Evolutionary conservation across 2,888 invertebrate species (phyloP).

Genomic region (Chymomyza fuscimana): DNA sequence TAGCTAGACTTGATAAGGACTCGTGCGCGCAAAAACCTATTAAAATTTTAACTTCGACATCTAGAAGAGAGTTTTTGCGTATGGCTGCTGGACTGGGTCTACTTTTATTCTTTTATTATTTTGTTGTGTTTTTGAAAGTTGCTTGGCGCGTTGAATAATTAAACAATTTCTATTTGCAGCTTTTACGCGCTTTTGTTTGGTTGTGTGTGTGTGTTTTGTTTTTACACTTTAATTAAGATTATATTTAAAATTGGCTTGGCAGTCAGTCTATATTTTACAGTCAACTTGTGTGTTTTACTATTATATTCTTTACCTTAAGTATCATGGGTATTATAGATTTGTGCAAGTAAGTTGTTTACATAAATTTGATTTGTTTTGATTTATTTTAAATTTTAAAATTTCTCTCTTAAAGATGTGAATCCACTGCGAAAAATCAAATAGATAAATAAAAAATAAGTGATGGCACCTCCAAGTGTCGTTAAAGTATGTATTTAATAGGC

Average conservation of each 20-base stretch:
- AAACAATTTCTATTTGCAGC: slow-evolving; percentile 38
- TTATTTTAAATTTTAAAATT: too few relatives aligned
- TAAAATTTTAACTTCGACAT: slow-evolving; percentile 59
- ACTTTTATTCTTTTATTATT: slow-evolving; percentile 13
- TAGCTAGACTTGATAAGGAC: background rate
- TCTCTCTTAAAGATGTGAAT: too few relatives aligned
- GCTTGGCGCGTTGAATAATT: slow-evolving; percentile 36
- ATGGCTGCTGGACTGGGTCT: slow-evolving; percentile 27
- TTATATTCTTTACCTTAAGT: background rate
- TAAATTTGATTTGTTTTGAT: too few relatives aligned
- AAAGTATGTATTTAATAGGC: too few relatives aligned
- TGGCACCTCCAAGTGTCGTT: too few relatives aligned
- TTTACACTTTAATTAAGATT: slow-evolving; percentile 50
- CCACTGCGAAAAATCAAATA: too few relatives aligned
- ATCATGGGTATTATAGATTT: too few relatives aligned
- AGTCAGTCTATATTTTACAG: background rate
- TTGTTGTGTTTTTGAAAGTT: slow-evolving; percentile 3
- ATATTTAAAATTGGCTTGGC: slow-evolving; percentile 30
- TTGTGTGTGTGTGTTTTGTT: slow-evolving; percentile 8
- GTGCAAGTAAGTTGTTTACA: too few relatives aligned
- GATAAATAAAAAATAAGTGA: too few relatives aligned
- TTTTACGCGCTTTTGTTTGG: slow-evolving; percentile 20
- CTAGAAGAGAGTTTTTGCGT: slow-evolving; percentile 32
- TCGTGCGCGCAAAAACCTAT: slow-evolving; percentile 42
- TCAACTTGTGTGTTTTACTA: background rate